Evolutionary conservation across 1,140 invertebrate genomes (phyloP), one percentile per base, ranked within the genome.

Genomic region (Brachionus rotundiformis): DNA sequence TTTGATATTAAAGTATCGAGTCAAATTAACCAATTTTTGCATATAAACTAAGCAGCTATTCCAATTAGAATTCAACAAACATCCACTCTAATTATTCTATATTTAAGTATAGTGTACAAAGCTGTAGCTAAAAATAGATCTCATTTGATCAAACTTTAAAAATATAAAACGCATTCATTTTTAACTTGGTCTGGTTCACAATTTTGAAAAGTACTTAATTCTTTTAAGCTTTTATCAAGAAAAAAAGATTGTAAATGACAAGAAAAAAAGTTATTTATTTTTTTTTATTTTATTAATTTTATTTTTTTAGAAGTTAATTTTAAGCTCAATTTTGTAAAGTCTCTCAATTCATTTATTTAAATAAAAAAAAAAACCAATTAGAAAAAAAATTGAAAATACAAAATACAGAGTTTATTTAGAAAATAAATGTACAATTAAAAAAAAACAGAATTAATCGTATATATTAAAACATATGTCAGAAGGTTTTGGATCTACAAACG

Each of bases 381-480:
- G n/a, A n/a, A n/a, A n/a, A n/a, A n/a, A n/a, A n/a, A n/a, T n/a
- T n/a, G n/a, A n/a, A n/a, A n/a, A n/a, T 13, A 11, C 10, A 41
- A 41, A 41, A 41, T 41, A 39, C 31, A 36, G 19, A 39, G 3
- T 36, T 36, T 41, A 71, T 36, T 71, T 63, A 11, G 29, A 71
- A 71, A 36, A 23, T 7, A 36, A 71, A 63, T 39, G 7, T 39
- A 39, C 36, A 39, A 11, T 39, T 39, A n/a, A n/a, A n/a, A n/a
- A n/a, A 8, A 27, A 63, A 27, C 19, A 25, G 10, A 71, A 11
- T 27, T 44, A 73, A 73, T 73, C 68, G 68, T 73, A 73, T 11
- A 73, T 73, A 27, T 73, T 44, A 25, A 73, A 73, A 16, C 36
- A 44, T 11, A 73, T 73, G 25, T 73, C 68, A 23, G 68, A 73